Evolutionary conservation across 1,140 invertebrate genomes (phyloP), one percentile per base, ranked within the genome.

Genomic region (Drosophila santomea): DNA sequence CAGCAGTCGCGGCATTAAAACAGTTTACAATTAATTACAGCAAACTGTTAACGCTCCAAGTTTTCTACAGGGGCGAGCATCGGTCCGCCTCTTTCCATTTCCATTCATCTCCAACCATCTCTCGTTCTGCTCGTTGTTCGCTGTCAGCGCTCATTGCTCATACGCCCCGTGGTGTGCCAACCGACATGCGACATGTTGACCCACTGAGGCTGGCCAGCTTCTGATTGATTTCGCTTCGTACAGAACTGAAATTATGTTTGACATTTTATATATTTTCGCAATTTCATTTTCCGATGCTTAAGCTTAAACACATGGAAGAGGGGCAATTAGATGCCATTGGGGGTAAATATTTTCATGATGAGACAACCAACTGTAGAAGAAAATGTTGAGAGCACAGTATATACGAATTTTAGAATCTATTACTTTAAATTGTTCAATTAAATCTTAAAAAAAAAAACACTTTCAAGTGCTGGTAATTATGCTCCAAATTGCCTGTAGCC

Each of bases 21-120:
- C 59, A 73, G 80, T 80, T 84, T 80, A 84, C 80, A 84, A 84
- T 84, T 84, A 84, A 84, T 84, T 84, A 84, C 76, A 55, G 32
- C 32, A 47, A 61, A 61, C 79, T 66, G 78, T 83, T 78, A 83
- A 66, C 62, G 79, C 69, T 45, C 32, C 32, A 59, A 52, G 58
- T 51, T 55, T 39, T 56, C 35, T 51, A 28, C 54, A 10, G 32
- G 36, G 32, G 38, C 14, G 15, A 62, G 15, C 28, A 74, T 62
- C 52, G 41, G 44, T 59, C 32, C 32, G 28, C 61, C 3, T 38
- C 7, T 41, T 6, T 45, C 48, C 35, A 17, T 43, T 6, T 60
- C 23, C 23, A 25, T 45, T 43, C 35, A 17, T 38, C 10, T n/a
- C 44, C 20, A 28, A 64, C 45, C 41, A 23, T 41, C 57, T 74